phyloP scores from a whole-genome alignment of 2,113 vertebrate species.

The Aythya baeri region DNA sequence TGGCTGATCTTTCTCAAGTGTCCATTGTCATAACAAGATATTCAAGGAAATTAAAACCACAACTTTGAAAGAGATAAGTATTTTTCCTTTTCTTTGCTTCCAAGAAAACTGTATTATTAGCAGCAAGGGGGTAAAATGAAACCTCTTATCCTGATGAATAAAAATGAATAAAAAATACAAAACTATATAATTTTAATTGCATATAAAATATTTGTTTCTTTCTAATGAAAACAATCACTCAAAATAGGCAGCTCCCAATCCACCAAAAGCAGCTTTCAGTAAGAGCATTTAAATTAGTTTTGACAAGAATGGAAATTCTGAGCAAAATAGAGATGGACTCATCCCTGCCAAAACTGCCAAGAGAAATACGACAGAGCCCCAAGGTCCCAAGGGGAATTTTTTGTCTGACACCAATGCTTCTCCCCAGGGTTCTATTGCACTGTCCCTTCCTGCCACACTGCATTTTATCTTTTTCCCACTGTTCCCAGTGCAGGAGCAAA shows the following conservation, averaged over 20 bases:
- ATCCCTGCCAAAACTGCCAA: background rate
- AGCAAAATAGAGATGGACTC: background rate
- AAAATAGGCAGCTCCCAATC: constrained; percentile 33
- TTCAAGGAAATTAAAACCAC: constrained; percentile 22
- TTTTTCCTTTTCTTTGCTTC: constrained; percentile 38
- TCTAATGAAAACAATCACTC: constrained; percentile 51
- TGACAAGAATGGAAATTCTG: constrained; percentile 27
- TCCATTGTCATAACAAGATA: constrained; percentile 24
- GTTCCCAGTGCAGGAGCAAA: background rate
- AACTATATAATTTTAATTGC: constrained; percentile 21
- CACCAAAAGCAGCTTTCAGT: constrained; percentile 18
- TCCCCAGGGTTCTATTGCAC: background rate
- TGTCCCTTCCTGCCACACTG: background rate
- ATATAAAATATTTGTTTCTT: constrained; percentile 36
- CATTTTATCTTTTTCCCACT: background rate
- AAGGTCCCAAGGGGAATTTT: background rate
- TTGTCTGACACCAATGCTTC: background rate
- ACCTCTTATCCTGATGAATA: constrained; percentile 4
- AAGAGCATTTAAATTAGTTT: background rate
- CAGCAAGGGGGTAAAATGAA: background rate
- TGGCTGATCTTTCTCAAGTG: background rate
- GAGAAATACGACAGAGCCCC: background rate
- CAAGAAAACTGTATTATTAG: constrained; percentile 21
- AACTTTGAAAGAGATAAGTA: background rate
- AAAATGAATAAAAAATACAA: constrained; percentile 1